Evolutionary conservation across 53 echinoderm and acorn worm genomes (phyloP).

Genomic region (Crossaster papposus): DNA sequence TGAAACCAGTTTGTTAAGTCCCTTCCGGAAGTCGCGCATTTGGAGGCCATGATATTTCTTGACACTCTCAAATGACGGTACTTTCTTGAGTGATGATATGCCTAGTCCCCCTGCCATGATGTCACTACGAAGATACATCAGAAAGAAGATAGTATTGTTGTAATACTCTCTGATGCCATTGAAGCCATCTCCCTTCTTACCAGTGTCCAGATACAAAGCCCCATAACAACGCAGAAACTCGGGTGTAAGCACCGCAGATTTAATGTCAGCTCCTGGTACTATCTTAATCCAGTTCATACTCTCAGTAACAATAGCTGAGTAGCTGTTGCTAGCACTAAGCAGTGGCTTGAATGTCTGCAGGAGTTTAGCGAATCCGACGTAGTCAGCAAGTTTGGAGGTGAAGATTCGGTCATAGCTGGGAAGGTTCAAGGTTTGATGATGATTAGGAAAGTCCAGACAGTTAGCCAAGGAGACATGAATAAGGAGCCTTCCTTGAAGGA

Average conservation of each 20-base stretch:
- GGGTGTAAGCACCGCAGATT: not conserved
- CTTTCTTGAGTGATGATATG: not conserved
- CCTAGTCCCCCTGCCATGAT: conserved; percentile 22
- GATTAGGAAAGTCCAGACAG: conserved; percentile 9
- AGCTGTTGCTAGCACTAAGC: conserved; percentile 24
- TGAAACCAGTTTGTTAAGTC: conserved; percentile 66
- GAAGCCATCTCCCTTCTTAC: not conserved
- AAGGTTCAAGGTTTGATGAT: not conserved
- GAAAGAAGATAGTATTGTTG: not conserved
- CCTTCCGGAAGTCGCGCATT: conserved; percentile 70
- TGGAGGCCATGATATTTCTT: conserved; percentile 57
- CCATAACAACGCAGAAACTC: not conserved
- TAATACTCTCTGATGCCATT: conserved; percentile 9
- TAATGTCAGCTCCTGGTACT: not conserved
- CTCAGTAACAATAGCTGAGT: conserved; percentile 50
- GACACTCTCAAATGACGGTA: not conserved
- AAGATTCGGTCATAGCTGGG: conserved; percentile 53
- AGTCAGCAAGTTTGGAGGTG: conserved; percentile 61
- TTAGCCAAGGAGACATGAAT: conserved; percentile 7
- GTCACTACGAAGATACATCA: conserved; percentile 8
- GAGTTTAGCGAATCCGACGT: conserved; percentile 20
- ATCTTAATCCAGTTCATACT: conserved; percentile 29
- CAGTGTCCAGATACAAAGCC: not conserved
- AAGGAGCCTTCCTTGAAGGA: not conserved
- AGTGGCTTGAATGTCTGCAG: conserved; percentile 37